Evolutionary conservation across 37 sponge, comb jelly and placozoan genomes (phyloP), one percentile per base, ranked within the genome.

Genomic region (Beroe ovata): DNA sequence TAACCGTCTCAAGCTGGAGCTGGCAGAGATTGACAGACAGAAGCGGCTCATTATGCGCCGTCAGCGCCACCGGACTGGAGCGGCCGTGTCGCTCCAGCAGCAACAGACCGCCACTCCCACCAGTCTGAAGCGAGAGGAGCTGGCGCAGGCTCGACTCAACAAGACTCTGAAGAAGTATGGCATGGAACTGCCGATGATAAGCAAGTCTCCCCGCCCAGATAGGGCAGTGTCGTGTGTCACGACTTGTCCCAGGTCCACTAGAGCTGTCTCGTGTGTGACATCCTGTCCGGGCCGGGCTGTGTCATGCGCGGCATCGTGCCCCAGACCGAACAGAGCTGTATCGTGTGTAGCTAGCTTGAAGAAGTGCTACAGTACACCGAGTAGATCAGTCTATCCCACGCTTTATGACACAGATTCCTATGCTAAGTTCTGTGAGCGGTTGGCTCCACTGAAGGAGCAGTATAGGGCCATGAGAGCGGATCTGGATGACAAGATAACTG

Each of bases 151-250:
- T 30, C 33, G 69, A 1, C 69, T 66, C 36, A 66, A 66, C 35
- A 66, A 32, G 35, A 66, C 69, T 30, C 36, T 66, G 16, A 66
- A 66, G 69, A 66, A 66, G 35, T 66, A 66, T 16, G 69, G 69
- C 16, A 66, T 66, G 69, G 69, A 66, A 1, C 35, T 66, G 35
- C 69, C 69, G 8, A 25, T 29, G 35, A 25, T 66, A 8, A 66
- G 30, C 32, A 66, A 66, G 35, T 66, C 32, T 18, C 54, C 54
- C 11, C 54, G 54, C 6, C 54, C 54, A 16, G 54, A 47, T 11
- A 6, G 54, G 54, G 54, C 54, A 16, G 11, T 47, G 54, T 47
- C 54, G 54, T 47, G 54, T 11, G 54, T 11, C 11, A 25, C 25
- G 35, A 62, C 63, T 62, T 23, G 28, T 16, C 63, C 63, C 4